phyloP scores from a whole-genome alignment of 2,888 invertebrate genomes.

The Hanleya hanleyi region DNA sequence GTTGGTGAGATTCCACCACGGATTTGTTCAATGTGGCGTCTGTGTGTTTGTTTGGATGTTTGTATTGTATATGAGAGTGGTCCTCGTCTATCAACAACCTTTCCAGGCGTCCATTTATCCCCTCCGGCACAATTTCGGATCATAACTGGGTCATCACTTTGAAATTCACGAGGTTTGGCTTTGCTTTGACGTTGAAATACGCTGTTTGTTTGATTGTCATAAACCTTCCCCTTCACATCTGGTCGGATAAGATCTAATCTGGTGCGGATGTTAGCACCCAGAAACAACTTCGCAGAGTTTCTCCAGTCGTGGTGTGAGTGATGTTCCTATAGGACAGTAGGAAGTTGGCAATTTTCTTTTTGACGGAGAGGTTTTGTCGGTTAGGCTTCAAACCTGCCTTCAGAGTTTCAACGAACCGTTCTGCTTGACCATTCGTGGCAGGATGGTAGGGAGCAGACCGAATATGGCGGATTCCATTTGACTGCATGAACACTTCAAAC shows the following conservation, averaged over 20 bases:
- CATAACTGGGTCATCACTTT: no score
- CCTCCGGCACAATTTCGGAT: no score
- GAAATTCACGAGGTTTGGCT: no score
- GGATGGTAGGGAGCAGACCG: background rate
- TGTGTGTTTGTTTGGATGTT: no score
- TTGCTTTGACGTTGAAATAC: no score
- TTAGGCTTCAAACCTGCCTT: background rate
- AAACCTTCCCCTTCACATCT: background rate
- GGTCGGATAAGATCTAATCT: constrained; percentile 16
- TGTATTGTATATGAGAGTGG: no score
- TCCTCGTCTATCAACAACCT: no score
- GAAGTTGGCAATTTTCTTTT: background rate
- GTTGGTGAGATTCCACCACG: no score
- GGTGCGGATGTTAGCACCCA: constrained; percentile 27
- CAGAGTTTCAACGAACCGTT: background rate
- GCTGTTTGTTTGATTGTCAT: no score
- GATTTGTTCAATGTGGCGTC: no score
- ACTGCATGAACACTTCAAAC: background rate
- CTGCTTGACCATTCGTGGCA: constrained; percentile 4
- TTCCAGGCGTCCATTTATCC: no score
- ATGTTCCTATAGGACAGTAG: background rate
- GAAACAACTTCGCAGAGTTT: constrained; percentile 34
- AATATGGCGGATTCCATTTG: background rate
- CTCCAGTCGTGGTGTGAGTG: background rate
- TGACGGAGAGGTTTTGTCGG: background rate